Evolutionary conservation across 2,888 invertebrate species (phyloP), one percentile per base, ranked within the genome.

Genomic region (Thyatira batis): DNA sequence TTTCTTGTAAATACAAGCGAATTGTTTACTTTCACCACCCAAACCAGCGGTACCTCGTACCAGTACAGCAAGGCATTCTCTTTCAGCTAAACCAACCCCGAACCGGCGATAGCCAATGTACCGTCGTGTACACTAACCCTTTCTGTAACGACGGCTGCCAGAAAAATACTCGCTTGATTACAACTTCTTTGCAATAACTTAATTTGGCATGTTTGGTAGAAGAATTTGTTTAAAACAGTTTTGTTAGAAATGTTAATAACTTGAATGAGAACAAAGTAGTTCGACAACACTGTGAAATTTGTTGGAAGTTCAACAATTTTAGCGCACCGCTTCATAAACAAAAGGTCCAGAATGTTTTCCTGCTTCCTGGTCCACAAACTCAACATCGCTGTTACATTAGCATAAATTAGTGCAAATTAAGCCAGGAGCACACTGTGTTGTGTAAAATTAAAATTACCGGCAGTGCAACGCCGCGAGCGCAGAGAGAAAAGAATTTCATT

Each of bases 401-500:
- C 73, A 70, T 71, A 73, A 78, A 79, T 79, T 78, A 72, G 61
- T 54, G 57, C 61, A 69, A 76, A 78, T 75, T 73, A 77, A 70
- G 71, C 60, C 62, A 52, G 54, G 63, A 58, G 68, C 65, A 69
- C 63, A 68, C 57, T 66, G 65, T 60, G 58, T 60, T 65, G 65
- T 64, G 60, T 59, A 58, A 71, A 73, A 73, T 76, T 74, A 68
- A 71, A 80, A 76, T 71, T 67, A 69, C 64, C 56, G 52, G 65
- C 60, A 58, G 56, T 65, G 65, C 64, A 59, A 60, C 53, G 59
- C 59, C 53, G 55, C 51, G 59, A 51, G 51, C 57, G 60, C 60
- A 66, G 61, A 65, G 60, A 61, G 63, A 64, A 73, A 76, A 77
- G 68, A 77, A 76, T 80, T 79, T 82, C 67, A 79, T 77, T 81